phyloP scores from a whole-genome alignment of 2,888 invertebrate species.

The Melanargia galathea region DNA sequence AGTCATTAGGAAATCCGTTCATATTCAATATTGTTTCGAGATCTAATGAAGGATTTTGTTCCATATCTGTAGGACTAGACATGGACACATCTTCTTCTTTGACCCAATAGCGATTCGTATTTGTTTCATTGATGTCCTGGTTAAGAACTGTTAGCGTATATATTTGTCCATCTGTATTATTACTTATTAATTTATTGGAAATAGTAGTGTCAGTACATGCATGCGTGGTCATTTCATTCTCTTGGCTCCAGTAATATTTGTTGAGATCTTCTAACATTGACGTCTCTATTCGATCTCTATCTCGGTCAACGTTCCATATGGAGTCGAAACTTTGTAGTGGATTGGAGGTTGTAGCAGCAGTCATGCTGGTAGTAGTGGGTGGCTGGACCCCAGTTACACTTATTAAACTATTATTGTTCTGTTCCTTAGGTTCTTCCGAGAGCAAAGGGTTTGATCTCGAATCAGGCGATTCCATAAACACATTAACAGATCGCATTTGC shows the following conservation, averaged over 20 bases:
- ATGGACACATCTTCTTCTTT: slow-evolving; percentile 85
- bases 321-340: slow-evolving; percentile 81
- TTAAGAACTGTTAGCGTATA: slow-evolving; percentile 94
- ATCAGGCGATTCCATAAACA: slow-evolving; percentile 84
- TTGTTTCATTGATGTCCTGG: slow-evolving; percentile 86
- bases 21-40: slow-evolving; percentile 91
- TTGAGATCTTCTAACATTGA: slow-evolving; percentile 92
- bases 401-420: slow-evolving; percentile 84
- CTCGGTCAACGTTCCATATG: slow-evolving; percentile 88
- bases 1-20: slow-evolving; percentile 83
- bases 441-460: slow-evolving; percentile 76
- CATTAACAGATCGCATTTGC: slow-evolving; percentile 86
- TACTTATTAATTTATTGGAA: slow-evolving; percentile 76
- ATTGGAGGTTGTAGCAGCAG: slow-evolving; percentile 70
- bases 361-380: slow-evolving; percentile 56
- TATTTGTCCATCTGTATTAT: slow-evolving; percentile 90
- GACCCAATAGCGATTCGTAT: slow-evolving; percentile 84
- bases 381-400: slow-evolving; percentile 58
- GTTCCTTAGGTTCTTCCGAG: slow-evolving; percentile 80
- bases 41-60: slow-evolving; percentile 85
- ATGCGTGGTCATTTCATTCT: slow-evolving; percentile 81
- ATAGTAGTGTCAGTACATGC: slow-evolving; percentile 75
- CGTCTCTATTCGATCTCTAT: slow-evolving; percentile 86
- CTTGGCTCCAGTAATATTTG: slow-evolving; percentile 91
- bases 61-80: slow-evolving; percentile 83